Base-by-base conservation (phyloP, 2,113 vertebrate genomes). In the Hippoglossus stenolepis region DNA sequence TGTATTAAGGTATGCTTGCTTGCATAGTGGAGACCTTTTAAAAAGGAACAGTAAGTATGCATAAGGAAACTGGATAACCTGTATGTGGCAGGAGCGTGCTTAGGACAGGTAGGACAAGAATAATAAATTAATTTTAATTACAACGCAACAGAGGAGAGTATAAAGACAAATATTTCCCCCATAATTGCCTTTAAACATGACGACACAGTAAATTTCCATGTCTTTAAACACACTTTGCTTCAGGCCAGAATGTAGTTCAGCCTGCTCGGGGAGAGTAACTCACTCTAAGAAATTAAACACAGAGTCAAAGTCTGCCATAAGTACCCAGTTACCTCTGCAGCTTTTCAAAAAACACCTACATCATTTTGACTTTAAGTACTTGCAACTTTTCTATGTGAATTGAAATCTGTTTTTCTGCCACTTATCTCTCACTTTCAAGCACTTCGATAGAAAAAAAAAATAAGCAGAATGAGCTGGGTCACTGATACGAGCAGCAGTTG, bases 191-290 rank as follows among this genome's bases (percentile, higher is more conserved):
- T 59, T 23, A 58, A 57, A 73, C 45, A 58, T 28, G 59, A 61
- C 0, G 1, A 24, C n/a, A 24, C 47, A 23, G 57, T 60, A 35
- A 17, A 76, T 45, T 15, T 56, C 6, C 28, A 31, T 68, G 68
- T 71, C 68, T 82, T 69, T 7, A 76, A 75, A 75, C 45, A 60
- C 17, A 53, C n/a, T 79, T 64, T 51, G 68, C 65, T 76, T 74
- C 18, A 70, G 65, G 65, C 24, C 47, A 74, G 56, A 74, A 82
- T 78, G 57, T 66, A 67, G 58, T 69, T 72, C 18, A 69, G 40
- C 38, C 68, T 65, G 67, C 63, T 65, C 28, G 10, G 57, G 58
- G 5, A 28, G 13, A 67, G 3, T 15, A 15, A 21, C 61, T 47
- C 11, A 24, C 58, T 28, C 14, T 57, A 28, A 65, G 26, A 23